A percentile compares a stretch with the other conserved stretches of the same genome.
phyloP scores from a whole-genome alignment of 2,113 vertebrate species.

The Callithrix jacchus region DNA sequence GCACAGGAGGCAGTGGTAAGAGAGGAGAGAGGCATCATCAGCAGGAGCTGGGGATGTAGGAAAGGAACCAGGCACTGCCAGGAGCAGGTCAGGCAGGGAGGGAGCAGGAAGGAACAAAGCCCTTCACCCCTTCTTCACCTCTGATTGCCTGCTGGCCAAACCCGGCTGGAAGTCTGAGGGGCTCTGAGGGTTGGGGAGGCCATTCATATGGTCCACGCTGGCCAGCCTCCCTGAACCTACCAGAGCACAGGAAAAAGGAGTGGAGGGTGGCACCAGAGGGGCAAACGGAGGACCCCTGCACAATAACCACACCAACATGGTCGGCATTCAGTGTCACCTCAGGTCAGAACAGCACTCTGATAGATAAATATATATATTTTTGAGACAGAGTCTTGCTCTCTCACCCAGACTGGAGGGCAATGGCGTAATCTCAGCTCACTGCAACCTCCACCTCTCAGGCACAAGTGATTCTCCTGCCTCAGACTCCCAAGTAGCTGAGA shows the following conservation, averaged over 20 bases:
- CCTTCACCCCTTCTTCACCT: not conserved
- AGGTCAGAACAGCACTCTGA: not conserved
- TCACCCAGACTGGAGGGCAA: too few species aligned
- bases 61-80: not conserved
- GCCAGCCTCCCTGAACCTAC: not conserved
- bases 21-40: not conserved
- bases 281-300: not conserved
- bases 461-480: too few species aligned
- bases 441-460: too few species aligned
- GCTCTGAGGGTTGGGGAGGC: not conserved
- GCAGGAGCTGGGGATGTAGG: not conserved
- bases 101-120: not conserved
- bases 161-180: not conserved
- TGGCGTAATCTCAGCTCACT: too few species aligned
- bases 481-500: too few species aligned
- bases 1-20: not conserved
- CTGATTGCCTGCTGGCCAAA: not conserved
- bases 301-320: not conserved
- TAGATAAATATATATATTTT: not conserved
- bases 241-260: not conserved
- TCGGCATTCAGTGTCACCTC: not conserved
- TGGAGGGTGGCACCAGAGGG: too few species aligned
- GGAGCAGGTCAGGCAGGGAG: not conserved
- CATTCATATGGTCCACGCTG: accelerated
- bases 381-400: too few species aligned